phyloP scores from a whole-genome alignment of 2,797 vertebrate species.

The Pogonophryne albipinna region DNA sequence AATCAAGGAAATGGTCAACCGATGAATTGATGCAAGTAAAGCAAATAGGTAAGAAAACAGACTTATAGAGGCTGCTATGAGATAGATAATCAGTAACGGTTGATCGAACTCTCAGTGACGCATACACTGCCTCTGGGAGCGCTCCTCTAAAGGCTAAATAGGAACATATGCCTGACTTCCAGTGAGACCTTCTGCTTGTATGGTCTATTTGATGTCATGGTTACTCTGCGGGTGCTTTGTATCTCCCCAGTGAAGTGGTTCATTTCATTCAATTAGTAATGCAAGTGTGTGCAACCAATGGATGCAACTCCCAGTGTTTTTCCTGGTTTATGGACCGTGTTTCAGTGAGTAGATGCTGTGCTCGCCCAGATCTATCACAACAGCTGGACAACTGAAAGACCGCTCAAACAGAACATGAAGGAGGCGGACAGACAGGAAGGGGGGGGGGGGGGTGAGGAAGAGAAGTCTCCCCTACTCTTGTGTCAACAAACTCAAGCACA shows the following conservation, averaged over 20 bases:
- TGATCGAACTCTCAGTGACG: neutral
- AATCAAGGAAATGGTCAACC: neutral
- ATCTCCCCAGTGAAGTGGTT: slow-evolving; percentile 48
- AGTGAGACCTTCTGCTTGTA: slow-evolving; percentile 32
- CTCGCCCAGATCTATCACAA: slow-evolving; percentile 34
- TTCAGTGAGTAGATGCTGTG: slow-evolving; percentile 23
- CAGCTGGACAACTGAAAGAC: slow-evolving; percentile 34
- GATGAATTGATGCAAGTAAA: neutral
- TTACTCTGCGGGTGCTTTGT: slow-evolving; percentile 27
- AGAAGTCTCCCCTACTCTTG: slow-evolving; percentile 45
- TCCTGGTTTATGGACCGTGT: slow-evolving; percentile 48
- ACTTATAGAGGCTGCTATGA: neutral
- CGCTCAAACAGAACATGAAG: slow-evolving; percentile 36
- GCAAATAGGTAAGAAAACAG: neutral
- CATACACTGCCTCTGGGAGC: neutral
- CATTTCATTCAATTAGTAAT: slow-evolving; percentile 65
- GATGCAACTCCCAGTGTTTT: slow-evolving; percentile 42
- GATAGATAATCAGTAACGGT: neutral
- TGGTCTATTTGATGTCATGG: slow-evolving; percentile 44
- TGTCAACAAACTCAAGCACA: slow-evolving; percentile 32
- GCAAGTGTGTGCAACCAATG: slow-evolving; percentile 35
- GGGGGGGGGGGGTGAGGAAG: slow-evolving; percentile 6
- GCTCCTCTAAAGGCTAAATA: slow-evolving; percentile 22
- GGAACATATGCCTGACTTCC: slow-evolving; percentile 30
- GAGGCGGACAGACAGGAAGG: slow-evolving; percentile 30